Conservation (phyloP, 2,797 vertebrate species). For the Kryptopterus vitreolus region DNA sequence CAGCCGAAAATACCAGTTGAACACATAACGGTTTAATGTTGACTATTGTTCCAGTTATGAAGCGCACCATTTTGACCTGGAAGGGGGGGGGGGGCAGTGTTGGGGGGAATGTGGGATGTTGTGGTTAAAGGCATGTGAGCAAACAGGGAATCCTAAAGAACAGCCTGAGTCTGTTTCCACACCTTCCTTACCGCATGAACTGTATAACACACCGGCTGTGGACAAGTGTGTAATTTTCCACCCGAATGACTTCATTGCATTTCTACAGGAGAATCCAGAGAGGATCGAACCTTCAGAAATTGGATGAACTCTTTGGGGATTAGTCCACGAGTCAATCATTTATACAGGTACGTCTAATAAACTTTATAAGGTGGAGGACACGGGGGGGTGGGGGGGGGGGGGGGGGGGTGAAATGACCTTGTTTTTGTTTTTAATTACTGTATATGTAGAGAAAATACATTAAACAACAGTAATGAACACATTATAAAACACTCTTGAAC, state of each 20-base stretch:
- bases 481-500: neutral
- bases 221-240: neutral
- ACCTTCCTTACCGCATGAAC: neutral
- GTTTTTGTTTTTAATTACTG: neutral
- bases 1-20: neutral
- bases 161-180: neutral
- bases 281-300: slow-evolving; percentile 94
- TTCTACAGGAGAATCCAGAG: slow-evolving; percentile 84
- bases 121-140: neutral
- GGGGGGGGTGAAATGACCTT: neutral
- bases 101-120: no score
- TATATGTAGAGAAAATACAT: neutral
- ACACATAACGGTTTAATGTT: neutral
- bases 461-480: neutral
- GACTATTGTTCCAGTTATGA: neutral
- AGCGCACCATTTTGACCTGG: neutral
- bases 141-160: neutral
- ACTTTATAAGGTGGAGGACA: no score
- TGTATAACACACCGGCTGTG: neutral
- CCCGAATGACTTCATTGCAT: slow-evolving; percentile 45
- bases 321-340: slow-evolving; percentile 86
- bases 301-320: slow-evolving; percentile 99
- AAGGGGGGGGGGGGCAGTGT: no score
- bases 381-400: no score
- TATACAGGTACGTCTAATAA: slow-evolving; percentile 83